Percentiles rank a stretch among this genome's conserved stretches.
Evolutionary conservation across 1,140 invertebrate species (phyloP).

Genomic region (Doryteuthis pealeii): DNA sequence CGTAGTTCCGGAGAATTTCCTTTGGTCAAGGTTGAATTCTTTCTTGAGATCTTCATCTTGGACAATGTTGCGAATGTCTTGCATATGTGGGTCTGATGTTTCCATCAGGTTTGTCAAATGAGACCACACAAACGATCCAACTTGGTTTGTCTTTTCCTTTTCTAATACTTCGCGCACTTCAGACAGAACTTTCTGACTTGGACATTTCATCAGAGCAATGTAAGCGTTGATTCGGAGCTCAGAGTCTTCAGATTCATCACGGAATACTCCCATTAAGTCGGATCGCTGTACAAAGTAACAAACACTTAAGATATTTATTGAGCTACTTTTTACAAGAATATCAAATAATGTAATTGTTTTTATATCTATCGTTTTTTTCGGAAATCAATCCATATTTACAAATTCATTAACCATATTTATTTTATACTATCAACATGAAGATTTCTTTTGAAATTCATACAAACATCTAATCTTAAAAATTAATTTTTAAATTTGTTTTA

Average conservation of each 20-base stretch:
- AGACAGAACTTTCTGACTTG: constrained; percentile 73
- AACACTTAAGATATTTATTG: too few relatives aligned
- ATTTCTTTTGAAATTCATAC: too few relatives aligned
- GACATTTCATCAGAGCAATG: constrained; percentile 85
- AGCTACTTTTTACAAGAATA: too few relatives aligned
- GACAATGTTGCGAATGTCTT: constrained; percentile 80
- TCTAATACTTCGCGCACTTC: constrained; percentile 71
- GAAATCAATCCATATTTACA: too few relatives aligned
- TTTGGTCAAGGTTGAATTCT: constrained; percentile 76
- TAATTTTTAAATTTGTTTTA: too few relatives aligned
- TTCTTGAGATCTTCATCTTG: constrained; percentile 72
- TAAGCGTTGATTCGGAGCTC: constrained; percentile 87
- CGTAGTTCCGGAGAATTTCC: constrained; percentile 87
- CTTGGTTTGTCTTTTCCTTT: constrained; percentile 86
- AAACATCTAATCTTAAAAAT: too few relatives aligned
- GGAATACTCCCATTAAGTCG: constrained; percentile 67
- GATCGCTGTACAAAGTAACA: constrained; percentile 42
- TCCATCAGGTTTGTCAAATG: constrained; percentile 83
- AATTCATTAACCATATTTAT: too few relatives aligned
- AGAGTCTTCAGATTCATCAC: constrained; percentile 73
- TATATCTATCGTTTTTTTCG: too few relatives aligned
- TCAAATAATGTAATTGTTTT: too few relatives aligned
- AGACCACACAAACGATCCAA: constrained; percentile 91
- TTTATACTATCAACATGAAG: too few relatives aligned
- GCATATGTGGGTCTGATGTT: constrained; percentile 77